Evolutionary conservation across 2,797 vertebrate species (phyloP), one percentile per base, ranked within the genome.

Genomic region (Melanotaenia pygmaea): DNA sequence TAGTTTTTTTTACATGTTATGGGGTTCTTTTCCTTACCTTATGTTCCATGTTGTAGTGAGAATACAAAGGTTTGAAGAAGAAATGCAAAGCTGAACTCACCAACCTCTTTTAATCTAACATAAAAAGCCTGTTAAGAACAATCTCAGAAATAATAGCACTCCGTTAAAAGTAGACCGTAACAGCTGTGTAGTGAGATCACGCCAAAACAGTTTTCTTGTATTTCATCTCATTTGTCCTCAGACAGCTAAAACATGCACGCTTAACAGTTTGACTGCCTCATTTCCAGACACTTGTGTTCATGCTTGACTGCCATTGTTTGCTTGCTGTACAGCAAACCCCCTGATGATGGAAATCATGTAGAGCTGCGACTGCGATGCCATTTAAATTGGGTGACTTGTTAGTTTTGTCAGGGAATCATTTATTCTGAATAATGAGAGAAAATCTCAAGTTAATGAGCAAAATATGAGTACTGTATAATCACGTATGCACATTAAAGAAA

Each of bases 371-470:
- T 76, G 76, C 62, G 75, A 62, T 47, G 71, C 60, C 22, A 59
- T 59, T 43, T 37, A 73, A 81, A 83, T 13, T 79, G 76, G 54
- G n/a, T 38, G 70, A 69, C 69, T 72, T 78, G 84, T 82, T 79
- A 81, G 75, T 84, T 89, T 80, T 89, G 85, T 82, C 80, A 83
- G 68, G 43, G 76, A 51, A 82, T 88, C 74, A 81, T 88, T 90
- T 83, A 43, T 79, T 73, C 80, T 47, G 75, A 81, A 61, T 85
- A 79, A 77, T 64, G 30, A 72, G 69, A 30, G 58, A 80, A 67
- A 73, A 70, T 80, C 65, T 78, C 62, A 59, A 82, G 69, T 81
- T 56, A 8, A 58, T 40, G 63, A 58, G 81, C 80, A 73, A 67
- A 81, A 67, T 56, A 64, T 72, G 51, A 72, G 37, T 50, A 34